Evolutionary conservation across 2,888 invertebrate genomes (phyloP).

Genomic region (Temnothorax unifasciatus): DNA sequence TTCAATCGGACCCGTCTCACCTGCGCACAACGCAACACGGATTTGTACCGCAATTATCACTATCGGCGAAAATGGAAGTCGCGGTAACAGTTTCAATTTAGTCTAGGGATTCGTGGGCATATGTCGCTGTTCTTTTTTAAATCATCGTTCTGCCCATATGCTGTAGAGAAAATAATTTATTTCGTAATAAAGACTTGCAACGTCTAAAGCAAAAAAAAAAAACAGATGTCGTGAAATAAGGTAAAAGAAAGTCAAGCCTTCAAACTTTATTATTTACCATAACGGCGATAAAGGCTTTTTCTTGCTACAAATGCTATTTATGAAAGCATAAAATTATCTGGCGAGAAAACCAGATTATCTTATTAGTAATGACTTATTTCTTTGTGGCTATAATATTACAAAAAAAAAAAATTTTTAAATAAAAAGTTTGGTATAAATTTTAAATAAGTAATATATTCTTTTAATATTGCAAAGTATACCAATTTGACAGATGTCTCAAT

Average conservation of each 20-base stretch:
- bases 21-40: constrained; percentile 31
- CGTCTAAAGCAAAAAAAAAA: not conserved
- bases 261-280: not conserved
- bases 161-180: not conserved
- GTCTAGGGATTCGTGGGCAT: constrained; percentile 40
- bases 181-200: not conserved
- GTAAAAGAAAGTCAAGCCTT: not conserved
- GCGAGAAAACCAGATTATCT: not conserved
- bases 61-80: constrained; percentile 63
- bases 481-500: not conserved
- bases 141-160: not conserved
- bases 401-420: not conserved
- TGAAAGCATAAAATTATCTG: not conserved
- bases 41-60: constrained; percentile 55
- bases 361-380: not conserved
- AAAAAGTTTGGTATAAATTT: not conserved
- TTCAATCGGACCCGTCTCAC: constrained; percentile 45
- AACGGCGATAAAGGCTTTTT: not conserved
- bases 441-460: not conserved
- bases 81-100: constrained; percentile 32
- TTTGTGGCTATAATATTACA: not conserved
- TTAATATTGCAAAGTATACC: not conserved
- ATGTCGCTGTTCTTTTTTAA: not conserved
- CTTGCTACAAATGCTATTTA: not conserved
- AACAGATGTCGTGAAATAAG: not conserved